Evolutionary conservation across 2,888 invertebrate species (phyloP), one percentile per base, ranked within the genome.

Genomic region (Drosophila formosana): DNA sequence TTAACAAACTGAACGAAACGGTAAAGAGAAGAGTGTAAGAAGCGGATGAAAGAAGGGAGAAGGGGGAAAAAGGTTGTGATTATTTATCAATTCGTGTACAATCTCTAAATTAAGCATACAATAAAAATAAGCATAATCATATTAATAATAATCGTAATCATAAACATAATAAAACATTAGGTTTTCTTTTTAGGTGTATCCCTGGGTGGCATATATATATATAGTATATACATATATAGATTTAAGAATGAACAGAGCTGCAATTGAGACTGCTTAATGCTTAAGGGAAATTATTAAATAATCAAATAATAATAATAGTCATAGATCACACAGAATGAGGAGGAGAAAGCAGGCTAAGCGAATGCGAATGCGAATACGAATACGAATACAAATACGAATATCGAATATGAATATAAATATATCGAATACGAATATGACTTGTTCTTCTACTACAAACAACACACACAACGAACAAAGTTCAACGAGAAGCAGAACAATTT

Each of bases 121-220:
- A 71, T 43, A 53, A 61, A 51, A 32, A 57, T 49, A 28, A 47
- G 13, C 49, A 49, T 50, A 50, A 50, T 11, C 37, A 37, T 50
- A 50, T 47, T 56, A 28, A 53, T 37, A 52, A 47, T 37, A 47
- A 63, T 39, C n/a, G 47, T 61, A 37, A 71, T 69, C 23, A 61
- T 69, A 63, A 53, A 37, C 37, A 37, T 65, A 50, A 45, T 65
- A 50, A 45, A 45, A 66, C 34, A 43, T 66, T 49, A 26, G 62
- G 50, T 58, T 57, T 72, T 23, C 32, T 30, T 51, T 77, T 74
- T 74, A 74, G 52, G 49, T 57, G 30, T 62, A 69, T 75, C 75
- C 64, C 80, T 75, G 80, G 64, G 52, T 58, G 64, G 61, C 60
- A 65, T 23, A 43, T 51, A 43, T 41, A 26, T 45, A 56, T 30